Evolutionary conservation across 2,888 invertebrate species (phyloP).

Genomic region (Rotaria socialis): DNA sequence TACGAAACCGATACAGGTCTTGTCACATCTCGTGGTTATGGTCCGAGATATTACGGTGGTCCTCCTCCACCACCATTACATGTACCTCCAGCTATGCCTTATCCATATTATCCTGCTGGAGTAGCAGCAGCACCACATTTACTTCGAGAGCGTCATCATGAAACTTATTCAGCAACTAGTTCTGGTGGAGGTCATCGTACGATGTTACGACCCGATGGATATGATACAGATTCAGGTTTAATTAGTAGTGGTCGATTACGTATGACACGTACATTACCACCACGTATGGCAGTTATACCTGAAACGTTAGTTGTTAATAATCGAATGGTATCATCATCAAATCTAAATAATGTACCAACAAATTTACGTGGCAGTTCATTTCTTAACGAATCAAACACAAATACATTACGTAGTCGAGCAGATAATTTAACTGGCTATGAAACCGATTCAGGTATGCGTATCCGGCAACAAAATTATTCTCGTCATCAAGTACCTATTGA

Average conservation of each 20-base stretch:
- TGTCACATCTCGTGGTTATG: neutral
- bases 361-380: slow-evolving; percentile 16
- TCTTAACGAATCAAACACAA: neutral
- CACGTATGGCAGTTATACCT: slow-evolving; percentile 5
- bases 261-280: slow-evolving; percentile 35
- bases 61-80: neutral
- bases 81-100: neutral
- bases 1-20: slow-evolving; percentile 33
- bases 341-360: slow-evolving; percentile 21
- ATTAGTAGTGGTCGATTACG: slow-evolving; percentile 34
- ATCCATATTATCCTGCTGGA: neutral
- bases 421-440: neutral
- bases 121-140: neutral
- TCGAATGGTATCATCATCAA: slow-evolving; percentile 13
- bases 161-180: neutral
- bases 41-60: neutral
- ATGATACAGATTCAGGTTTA: slow-evolving; percentile 35
- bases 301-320: slow-evolving; percentile 30
- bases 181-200: neutral
- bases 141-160: slow-evolving; percentile 22
- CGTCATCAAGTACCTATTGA: slow-evolving; percentile 6
- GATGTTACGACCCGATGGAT: slow-evolving; percentile 11
- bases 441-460: slow-evolving; percentile 25
- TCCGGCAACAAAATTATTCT: neutral
- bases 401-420: slow-evolving; percentile 28